Base-by-base conservation (phyloP, 2,888 invertebrate genomes). In the Amphipyra berbera region DNA sequence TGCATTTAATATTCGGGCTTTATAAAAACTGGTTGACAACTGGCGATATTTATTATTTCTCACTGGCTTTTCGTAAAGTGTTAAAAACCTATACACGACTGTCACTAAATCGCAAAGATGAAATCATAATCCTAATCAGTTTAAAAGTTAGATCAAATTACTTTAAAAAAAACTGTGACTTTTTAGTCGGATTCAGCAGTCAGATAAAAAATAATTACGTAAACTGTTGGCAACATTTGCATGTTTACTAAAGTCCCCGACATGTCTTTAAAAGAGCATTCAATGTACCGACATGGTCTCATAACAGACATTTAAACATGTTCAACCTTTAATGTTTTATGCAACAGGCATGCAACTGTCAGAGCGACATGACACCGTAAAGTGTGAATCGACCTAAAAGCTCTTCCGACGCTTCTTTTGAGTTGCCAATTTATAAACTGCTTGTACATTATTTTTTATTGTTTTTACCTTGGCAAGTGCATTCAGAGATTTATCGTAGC, bases 381-480 rank as follows among this genome's bases (percentile, higher is more conserved):
- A 73, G 73, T 73, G 61, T 59, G 37, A 53, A 64, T 55, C 46
- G 49, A 37, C 63, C 49, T 41, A 44, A 55, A 67, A 61, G 47
- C 48, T 53, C 49, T 60, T 71, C 48, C 46, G 58, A 56, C 40
- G 49, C 50, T 42, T 61, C 55, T 50, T 63, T 66, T 66, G 55
- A 50, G 60, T 59, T 47, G 61, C 48, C 60, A 71, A 49, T 79
- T 59, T 66, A 48, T 63, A 48, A 57, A 65, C 13, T 1, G 35
- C 47, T 2, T 47, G 62, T 61, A 59, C 72, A 65, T 65, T 55
- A 64, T 0, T 63, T 76, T 61, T 68, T 61, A 76, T 64, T 64
- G 38, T 71, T 56, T 42, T 68, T 55, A 35, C 80, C 77, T 76
- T 77, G 78, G 46, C 64, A 73, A 57, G 41, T 21, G 68, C 56